Base-by-base conservation (phyloP, 1,140 invertebrate genomes). In the Drosophila nasuta region DNA sequence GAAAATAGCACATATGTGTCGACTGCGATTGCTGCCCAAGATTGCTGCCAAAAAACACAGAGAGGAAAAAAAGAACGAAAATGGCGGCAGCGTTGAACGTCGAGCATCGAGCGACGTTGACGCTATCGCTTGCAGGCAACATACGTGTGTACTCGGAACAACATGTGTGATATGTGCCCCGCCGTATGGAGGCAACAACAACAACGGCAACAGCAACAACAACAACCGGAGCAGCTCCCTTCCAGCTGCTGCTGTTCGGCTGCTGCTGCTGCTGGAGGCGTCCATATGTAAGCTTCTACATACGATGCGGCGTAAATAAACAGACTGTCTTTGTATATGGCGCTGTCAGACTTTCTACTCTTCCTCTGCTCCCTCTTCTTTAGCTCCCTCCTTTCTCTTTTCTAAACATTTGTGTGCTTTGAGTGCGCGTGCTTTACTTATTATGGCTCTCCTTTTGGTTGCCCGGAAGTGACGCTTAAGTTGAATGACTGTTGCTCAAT, bases 221-320 rank as follows among this genome's bases (percentile, higher is more conserved):
- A 48, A 41, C 52, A 54, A 20, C 20, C 20, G 20, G 3, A 25
- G 38, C 52, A 52, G 13, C 20, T 52, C 52, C 56, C 33, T 33
- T 35, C 4, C 17, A 15, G 3, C 35, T 30, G 7, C 25, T 17
- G 8, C n/a, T 35, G 30, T 6, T 45, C 28, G 11, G 48, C 33
- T 38, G 46, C 60, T 70, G 48, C 33, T 38, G 46, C 60, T 70
- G 67, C 82, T 79, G 77, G 64, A 77, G 85, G 81, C 81, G 79
- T 75, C 83, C 83, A 87, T 87, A 87, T 87, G 83, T 87, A 87
- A 75, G 83, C 87, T 80, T 77, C 83, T 82, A 91, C 91, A 92
- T 89, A 92, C 91, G 91, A 92, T 92, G 81, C 91, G 78, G 85
- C 80, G 91, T 89, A 92, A 91, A 92, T 91, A 91, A 91, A 89